Percentiles rank a stretch among this genome's conserved stretches.
Conservation (phyloP, 2,113 vertebrate species). For the Aphyosemion australe region DNA sequence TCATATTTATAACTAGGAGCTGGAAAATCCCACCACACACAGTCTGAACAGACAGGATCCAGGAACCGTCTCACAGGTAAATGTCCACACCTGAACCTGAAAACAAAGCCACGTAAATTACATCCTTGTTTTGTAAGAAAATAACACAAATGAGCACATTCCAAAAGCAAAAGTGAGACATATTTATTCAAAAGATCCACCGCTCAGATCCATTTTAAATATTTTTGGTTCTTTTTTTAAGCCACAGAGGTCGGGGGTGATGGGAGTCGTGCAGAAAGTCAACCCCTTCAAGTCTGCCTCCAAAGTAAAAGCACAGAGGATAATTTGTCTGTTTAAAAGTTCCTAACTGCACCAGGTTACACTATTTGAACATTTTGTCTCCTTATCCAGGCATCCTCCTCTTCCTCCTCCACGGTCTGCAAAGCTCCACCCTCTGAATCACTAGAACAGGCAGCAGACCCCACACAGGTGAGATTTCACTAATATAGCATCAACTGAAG, state of each 20-base stretch:
- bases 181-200: too few relatives aligned
- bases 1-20: conserved; percentile 37
- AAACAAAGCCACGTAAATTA: neutral
- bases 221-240: neutral
- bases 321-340: neutral
- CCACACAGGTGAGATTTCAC: conserved; percentile 44
- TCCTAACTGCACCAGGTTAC: neutral
- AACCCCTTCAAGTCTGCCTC: conserved; percentile 65
- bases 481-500: neutral
- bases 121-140: neutral
- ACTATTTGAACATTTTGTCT: neutral
- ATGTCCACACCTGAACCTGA: neutral
- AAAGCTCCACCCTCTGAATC: conserved; percentile 49
- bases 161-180: conserved; percentile 19
- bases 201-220: too few relatives aligned
- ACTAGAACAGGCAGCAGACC: conserved; percentile 25
- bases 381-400: conserved; percentile 16
- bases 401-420: neutral
- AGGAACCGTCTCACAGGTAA: conserved; percentile 27
- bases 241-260: conserved; percentile 50
- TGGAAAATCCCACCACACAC: conserved; percentile 26
- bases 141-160: neutral
- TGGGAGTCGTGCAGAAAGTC: conserved; percentile 64
- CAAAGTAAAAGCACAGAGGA: conserved; percentile 40
- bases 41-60: conserved; percentile 6